These are phyloP conservation scores for Byasa hedistus DNA, from an alignment of 2,888 invertebrate genomes.

Conservation along the genomic window DNA sequence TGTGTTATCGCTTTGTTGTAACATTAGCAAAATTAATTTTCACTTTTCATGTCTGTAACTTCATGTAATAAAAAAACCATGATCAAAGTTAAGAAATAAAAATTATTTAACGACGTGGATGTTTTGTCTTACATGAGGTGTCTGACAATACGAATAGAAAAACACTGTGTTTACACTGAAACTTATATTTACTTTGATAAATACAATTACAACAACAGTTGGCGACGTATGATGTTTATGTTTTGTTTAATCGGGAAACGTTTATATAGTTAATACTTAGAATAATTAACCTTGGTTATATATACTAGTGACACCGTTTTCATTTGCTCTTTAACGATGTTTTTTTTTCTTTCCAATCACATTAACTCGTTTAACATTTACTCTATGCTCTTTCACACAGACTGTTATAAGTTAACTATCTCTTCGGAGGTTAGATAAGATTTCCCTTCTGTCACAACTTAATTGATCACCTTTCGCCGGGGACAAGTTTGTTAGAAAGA, in stretches of 20 bases:
- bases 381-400: too few relatives aligned
- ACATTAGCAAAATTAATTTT: too few relatives aligned
- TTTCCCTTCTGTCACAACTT: conserved; percentile 13
- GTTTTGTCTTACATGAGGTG: not conserved
- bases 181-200: conserved; percentile 15
- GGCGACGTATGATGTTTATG: conserved; percentile 19
- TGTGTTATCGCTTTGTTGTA: too few relatives aligned
- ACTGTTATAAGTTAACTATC: not conserved
- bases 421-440: not conserved
- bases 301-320: not conserved
- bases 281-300: conserved; percentile 14
- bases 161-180: conserved; percentile 11
- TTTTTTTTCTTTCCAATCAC: too few relatives aligned
- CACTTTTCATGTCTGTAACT: too few relatives aligned
- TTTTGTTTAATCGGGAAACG: conserved; percentile 21
- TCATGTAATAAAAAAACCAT: too few relatives aligned
- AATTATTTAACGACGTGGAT: conserved; percentile 1
- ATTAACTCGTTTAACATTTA: too few relatives aligned
- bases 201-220: conserved; percentile 3
- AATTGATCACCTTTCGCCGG: conserved; percentile 14
- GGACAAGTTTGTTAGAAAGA: not conserved
- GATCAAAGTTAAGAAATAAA: too few relatives aligned
- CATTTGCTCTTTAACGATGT: too few relatives aligned
- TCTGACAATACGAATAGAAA: not conserved
- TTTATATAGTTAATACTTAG: conserved; percentile 14